Percentiles rank a stretch among this genome's conserved stretches.
These are phyloP conservation scores for Vidua chalybeata DNA, from an alignment of 2,113 vertebrate genomes.

Conservation along the genomic window DNA sequence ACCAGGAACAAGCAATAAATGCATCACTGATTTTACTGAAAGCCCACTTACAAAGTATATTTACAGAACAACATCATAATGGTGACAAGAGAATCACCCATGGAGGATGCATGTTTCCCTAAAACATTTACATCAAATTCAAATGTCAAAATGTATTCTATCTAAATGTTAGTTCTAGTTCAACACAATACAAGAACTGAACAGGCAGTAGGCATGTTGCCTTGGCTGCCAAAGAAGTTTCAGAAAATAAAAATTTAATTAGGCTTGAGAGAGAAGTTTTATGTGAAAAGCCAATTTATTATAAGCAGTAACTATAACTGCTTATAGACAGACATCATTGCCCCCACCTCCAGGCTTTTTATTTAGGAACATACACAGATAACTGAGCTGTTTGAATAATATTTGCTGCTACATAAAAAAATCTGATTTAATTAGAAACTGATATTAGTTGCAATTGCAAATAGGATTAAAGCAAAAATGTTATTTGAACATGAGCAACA, in stretches of 20 bases:
- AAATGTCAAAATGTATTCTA: constrained; percentile 69
- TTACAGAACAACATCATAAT: background rate
- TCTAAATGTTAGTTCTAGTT: constrained; percentile 42
- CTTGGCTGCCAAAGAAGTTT: constrained; percentile 25
- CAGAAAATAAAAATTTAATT: constrained; percentile 30
- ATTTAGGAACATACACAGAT: constrained; percentile 29
- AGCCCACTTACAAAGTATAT: constrained; percentile 41
- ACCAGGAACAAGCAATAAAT: constrained; percentile 23
- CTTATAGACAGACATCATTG: constrained; percentile 1
- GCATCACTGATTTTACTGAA: background rate
- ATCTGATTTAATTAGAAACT: constrained; percentile 2
- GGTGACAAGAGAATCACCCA: constrained; percentile 15
- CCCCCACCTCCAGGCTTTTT: constrained; percentile 4
- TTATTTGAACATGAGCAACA: background rate
- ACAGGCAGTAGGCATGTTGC: constrained; percentile 47
- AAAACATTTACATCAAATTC: constrained; percentile 66
- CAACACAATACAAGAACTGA: constrained; percentile 52
- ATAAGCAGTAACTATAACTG: constrained; percentile 50
- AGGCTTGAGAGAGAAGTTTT: constrained; percentile 45
- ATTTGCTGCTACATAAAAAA: constrained; percentile 12
- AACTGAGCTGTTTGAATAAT: background rate
- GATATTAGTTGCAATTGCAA: background rate
- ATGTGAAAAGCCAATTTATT: constrained; percentile 38
- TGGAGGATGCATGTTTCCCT: constrained; percentile 28
- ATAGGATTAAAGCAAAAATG: background rate